phyloP scores from a whole-genome alignment of 2,888 invertebrate species.

The Pharmacophagus antenor region DNA sequence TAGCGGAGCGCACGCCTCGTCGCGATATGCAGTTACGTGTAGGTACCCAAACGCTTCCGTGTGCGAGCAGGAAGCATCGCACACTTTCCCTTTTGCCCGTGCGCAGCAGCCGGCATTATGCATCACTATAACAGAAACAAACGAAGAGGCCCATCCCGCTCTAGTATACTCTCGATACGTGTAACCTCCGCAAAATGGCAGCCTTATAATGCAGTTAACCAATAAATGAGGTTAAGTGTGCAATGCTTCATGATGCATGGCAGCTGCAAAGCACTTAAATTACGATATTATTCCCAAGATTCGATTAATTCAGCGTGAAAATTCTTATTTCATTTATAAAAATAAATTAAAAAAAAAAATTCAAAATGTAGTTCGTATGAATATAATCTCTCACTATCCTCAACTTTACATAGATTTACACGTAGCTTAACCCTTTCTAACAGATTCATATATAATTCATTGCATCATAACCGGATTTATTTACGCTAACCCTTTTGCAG shows the following conservation, averaged over 20 bases:
- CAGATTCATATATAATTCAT: constrained; percentile 53
- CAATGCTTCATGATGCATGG: constrained; percentile 62
- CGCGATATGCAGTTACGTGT: constrained; percentile 67
- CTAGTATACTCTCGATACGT: constrained; percentile 31
- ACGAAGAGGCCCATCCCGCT: constrained; percentile 38
- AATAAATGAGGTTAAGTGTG: constrained; percentile 74
- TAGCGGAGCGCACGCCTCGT: constrained; percentile 37
- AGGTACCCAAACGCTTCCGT: constrained; percentile 67
- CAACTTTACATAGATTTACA: constrained; percentile 43
- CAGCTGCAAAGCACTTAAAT: constrained; percentile 65
- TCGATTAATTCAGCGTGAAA: constrained; percentile 16
- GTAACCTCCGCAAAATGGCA: constrained; percentile 42
- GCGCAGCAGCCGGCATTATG: constrained; percentile 74
- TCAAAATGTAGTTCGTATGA: background rate
- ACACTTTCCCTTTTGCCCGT: constrained; percentile 79
- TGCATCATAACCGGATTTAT: constrained; percentile 55
- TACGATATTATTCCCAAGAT: constrained; percentile 46
- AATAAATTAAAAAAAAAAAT: constrained; percentile 1
- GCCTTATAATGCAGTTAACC: constrained; percentile 69
- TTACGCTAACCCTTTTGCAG: constrained; percentile 38
- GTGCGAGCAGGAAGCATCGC: constrained; percentile 73
- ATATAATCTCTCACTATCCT: background rate
- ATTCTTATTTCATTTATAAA: constrained; percentile 21
- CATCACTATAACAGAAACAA: constrained; percentile 62
- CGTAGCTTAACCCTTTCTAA: constrained; percentile 49